Conservation (phyloP, 2,113 vertebrate species). For the Anhinga anhinga region DNA sequence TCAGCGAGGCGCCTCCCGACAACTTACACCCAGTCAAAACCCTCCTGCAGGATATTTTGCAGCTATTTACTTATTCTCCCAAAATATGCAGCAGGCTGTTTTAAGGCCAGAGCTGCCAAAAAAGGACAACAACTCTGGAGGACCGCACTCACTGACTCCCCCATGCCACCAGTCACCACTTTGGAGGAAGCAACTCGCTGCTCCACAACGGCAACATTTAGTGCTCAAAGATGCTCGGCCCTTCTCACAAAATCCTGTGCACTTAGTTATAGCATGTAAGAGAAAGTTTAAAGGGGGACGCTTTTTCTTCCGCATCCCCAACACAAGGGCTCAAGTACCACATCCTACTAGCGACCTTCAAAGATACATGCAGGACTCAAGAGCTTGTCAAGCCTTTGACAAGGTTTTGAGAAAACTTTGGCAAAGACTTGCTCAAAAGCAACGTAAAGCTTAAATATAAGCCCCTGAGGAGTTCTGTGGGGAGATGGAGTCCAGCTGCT, state of each 20-base stretch:
- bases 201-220: background rate
- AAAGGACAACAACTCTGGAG: background rate
- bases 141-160: accelerated
- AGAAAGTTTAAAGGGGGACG: background rate
- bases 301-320: background rate
- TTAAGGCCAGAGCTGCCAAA: background rate
- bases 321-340: accelerated
- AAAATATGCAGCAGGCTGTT: background rate
- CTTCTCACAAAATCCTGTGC: background rate
- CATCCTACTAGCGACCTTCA: background rate
- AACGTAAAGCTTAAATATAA: background rate
- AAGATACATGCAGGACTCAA: accelerated
- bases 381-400: background rate
- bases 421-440: background rate
- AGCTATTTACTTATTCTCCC: background rate
- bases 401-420: background rate
- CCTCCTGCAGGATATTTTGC: background rate
- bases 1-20: background rate
- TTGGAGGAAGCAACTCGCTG: background rate
- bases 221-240: background rate
- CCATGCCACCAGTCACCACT: background rate
- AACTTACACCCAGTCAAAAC: accelerated
- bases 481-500: background rate
- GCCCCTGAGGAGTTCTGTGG: accelerated
- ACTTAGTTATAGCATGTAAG: background rate